phyloP scores from a whole-genome alignment of 2,888 invertebrate species.

The Pantelozetes paolii region DNA sequence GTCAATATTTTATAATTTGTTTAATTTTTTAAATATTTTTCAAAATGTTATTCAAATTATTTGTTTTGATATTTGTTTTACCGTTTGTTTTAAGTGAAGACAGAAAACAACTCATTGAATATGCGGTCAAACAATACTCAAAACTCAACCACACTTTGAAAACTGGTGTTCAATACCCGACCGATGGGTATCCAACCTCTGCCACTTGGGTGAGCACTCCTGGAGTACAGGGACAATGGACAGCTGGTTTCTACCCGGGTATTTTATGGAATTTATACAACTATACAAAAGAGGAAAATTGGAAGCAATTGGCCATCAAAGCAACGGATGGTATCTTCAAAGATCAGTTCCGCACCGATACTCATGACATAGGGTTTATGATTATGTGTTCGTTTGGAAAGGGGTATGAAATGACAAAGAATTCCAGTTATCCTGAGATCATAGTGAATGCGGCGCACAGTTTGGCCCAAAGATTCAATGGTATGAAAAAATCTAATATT shows the following conservation, averaged over 20 bases:
- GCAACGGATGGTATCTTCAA: conserved; percentile 21
- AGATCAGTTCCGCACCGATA: not conserved
- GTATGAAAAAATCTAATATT: not conserved
- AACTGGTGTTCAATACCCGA: conserved; percentile 12
- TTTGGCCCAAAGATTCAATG: conserved; percentile 13
- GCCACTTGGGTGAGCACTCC: not conserved
- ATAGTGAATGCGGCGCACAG: not conserved
- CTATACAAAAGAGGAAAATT: not conserved
- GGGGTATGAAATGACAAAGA: conserved; percentile 8
- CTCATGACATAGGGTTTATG: conserved; percentile 8
- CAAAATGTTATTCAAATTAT: too few species aligned
- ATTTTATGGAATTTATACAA: conserved; percentile 30
- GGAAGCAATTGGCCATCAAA: conserved; percentile 22
- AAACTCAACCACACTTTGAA: not conserved
- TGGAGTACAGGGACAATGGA: not conserved
- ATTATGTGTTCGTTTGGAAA: conserved; percentile 4
- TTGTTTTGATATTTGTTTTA: not conserved
- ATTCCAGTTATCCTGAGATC: not conserved
- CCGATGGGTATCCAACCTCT: not conserved
- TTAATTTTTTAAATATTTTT: too few species aligned
- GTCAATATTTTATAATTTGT: too few species aligned
- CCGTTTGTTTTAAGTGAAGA: not conserved
- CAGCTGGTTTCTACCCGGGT: conserved; percentile 20
- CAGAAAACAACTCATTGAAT: conserved; percentile 1
- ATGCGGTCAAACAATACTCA: conserved; percentile 26